Percentiles rank a stretch among this genome's conserved stretches.
These are phyloP conservation scores for Cosmia pyralina DNA, from an alignment of 2,888 invertebrate species.

Conservation along the genomic window DNA sequence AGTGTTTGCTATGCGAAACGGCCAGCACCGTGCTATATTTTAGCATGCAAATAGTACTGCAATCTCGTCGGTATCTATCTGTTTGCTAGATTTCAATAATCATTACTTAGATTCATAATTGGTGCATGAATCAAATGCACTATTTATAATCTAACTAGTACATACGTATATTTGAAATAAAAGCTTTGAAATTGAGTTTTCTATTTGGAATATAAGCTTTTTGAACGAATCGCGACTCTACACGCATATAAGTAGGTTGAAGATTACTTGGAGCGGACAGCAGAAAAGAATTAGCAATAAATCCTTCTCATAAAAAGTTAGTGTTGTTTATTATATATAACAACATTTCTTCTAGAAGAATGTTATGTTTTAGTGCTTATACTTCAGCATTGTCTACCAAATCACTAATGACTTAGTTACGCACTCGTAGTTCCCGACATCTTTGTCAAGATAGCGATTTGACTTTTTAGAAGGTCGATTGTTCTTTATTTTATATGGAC, in stretches of 20 bases:
- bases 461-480: constrained; percentile 13
- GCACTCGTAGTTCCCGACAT: constrained; percentile 18
- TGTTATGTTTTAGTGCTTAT: background rate
- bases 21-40: constrained; percentile 39
- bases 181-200: too few relatives aligned
- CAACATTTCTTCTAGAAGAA: constrained; percentile 3
- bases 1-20: constrained; percentile 46
- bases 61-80: constrained; percentile 28
- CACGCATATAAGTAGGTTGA: background rate
- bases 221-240: background rate
- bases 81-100: constrained; percentile 45
- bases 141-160: constrained; percentile 26
- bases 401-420: constrained; percentile 36
- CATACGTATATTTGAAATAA: too few relatives aligned
- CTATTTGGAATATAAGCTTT: background rate
- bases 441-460: constrained; percentile 36
- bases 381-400: constrained; percentile 22
- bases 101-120: constrained; percentile 47
- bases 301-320: constrained; percentile 8
- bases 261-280: background rate
- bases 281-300: constrained; percentile 1
- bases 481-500: background rate
- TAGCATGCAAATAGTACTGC: constrained; percentile 51
- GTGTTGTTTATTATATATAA: background rate
- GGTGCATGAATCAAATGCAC: constrained; percentile 33